These are phyloP conservation scores for Hymenochirus boettgeri DNA, from an alignment of 2,113 vertebrate species.

Conservation along the genomic window DNA sequence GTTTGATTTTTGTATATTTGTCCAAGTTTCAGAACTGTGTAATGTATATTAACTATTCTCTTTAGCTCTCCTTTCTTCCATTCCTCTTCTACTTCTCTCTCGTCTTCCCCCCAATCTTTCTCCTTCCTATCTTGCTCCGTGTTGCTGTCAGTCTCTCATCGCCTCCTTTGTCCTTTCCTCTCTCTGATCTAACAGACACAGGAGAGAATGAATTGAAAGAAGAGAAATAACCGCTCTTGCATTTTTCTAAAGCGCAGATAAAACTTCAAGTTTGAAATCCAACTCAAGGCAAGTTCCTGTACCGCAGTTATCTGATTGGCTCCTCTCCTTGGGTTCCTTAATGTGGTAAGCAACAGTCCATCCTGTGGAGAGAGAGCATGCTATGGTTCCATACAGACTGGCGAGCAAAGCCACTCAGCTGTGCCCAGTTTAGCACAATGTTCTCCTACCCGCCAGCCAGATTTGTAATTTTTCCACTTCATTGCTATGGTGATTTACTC, in stretches of 20 bases:
- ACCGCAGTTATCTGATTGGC: constrained; percentile 22
- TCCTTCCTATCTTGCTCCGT: too few species aligned
- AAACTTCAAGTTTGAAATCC: neutral
- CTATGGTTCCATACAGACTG: constrained; percentile 2
- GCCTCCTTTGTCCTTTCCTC: neutral
- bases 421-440: neutral
- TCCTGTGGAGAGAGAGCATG: neutral
- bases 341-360: constrained; percentile 16
- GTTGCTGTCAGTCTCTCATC: neutral
- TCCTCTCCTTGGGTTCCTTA: constrained; percentile 3
- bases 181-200: neutral
- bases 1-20: too few species aligned
- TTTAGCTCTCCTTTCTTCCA: too few species aligned
- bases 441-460: neutral
- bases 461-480: neutral
- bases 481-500: neutral
- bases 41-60: too few species aligned
- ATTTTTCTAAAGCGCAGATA: neutral
- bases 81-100: too few species aligned
- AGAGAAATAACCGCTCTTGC: neutral
- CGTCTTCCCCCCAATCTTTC: neutral
- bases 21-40: too few species aligned
- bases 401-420: constrained; percentile 2
- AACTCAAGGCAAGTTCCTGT: constrained; percentile 7
- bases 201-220: constrained; percentile 5